A percentile compares a stretch with the other conserved stretches of the same genome.
Conservation (phyloP, 1,140 invertebrate species). For the Orchestia grillus region DNA sequence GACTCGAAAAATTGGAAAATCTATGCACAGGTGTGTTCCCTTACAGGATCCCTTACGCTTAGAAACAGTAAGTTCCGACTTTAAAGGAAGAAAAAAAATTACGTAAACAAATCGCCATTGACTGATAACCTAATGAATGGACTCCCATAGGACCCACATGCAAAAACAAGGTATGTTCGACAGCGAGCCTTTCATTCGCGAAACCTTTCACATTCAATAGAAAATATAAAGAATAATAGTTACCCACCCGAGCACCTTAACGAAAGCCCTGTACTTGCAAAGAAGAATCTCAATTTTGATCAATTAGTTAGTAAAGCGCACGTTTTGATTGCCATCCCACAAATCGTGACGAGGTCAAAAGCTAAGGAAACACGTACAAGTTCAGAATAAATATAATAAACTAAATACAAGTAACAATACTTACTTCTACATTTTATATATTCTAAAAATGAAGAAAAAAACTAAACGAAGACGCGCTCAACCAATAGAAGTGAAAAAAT, state of each 20-base stretch:
- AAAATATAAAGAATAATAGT: no score
- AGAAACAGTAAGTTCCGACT: no score
- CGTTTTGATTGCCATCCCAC: background rate
- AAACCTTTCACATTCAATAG: background rate
- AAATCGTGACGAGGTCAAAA: background rate
- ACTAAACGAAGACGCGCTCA: background rate
- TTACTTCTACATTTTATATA: background rate
- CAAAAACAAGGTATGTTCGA: no score
- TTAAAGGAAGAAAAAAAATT: no score
- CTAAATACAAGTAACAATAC: constrained; percentile 10
- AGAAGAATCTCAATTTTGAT: background rate
- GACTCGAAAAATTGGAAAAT: no score
- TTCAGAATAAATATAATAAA: background rate
- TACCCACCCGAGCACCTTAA: background rate
- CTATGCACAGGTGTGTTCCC: no score
- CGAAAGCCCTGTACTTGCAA: background rate
- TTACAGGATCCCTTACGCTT: no score
- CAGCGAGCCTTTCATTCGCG: no score
- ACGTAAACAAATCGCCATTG: no score
- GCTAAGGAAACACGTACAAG: background rate
- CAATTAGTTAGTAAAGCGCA: background rate
- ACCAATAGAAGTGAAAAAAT: background rate
- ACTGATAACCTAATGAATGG: no score
- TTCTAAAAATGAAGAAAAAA: background rate
- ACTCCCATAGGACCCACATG: no score